phyloP scores from a whole-genome alignment of 1,140 invertebrate genomes.

The Drosophila seguyi region DNA sequence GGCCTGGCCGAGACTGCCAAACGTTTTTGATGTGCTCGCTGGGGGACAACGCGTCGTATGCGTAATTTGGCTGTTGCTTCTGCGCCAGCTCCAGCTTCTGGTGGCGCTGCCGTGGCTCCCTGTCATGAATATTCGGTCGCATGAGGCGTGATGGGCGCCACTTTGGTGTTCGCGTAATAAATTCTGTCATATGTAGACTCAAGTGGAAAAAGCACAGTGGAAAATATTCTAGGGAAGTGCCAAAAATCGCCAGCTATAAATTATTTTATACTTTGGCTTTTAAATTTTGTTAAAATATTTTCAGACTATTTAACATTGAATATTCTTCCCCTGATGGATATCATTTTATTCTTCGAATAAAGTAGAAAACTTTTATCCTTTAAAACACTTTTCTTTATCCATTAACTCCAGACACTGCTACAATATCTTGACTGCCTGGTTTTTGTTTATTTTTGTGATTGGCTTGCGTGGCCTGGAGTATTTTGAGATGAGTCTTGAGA shows the following conservation, averaged over 20 bases:
- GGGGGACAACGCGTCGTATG: slow-evolving; percentile 58
- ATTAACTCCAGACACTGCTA: neutral
- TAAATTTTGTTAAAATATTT: neutral
- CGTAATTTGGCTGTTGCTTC: slow-evolving; percentile 53
- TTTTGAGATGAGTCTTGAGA: slow-evolving; percentile 2
- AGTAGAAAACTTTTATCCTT: neutral
- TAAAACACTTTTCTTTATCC: neutral
- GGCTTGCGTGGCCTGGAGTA: slow-evolving; percentile 20
- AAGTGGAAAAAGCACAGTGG: slow-evolving; percentile 25
- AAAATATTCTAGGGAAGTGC: neutral
- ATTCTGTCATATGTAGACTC: slow-evolving; percentile 51
- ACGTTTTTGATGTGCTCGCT: slow-evolving; percentile 41
- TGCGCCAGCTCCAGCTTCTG: slow-evolving; percentile 13
- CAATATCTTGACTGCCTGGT: slow-evolving; percentile 16
- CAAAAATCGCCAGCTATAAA: neutral
- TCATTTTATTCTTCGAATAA: neutral
- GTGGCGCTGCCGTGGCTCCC: slow-evolving; percentile 7
- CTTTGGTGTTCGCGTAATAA: slow-evolving; percentile 42
- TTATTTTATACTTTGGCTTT: neutral
- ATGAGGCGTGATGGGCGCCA: slow-evolving; percentile 8
- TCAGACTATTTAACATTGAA: too few relatives aligned
- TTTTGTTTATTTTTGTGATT: slow-evolving; percentile 63
- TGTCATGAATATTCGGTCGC: slow-evolving; percentile 54
- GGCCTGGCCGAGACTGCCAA: slow-evolving; percentile 18
- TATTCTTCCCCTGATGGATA: too few relatives aligned